These are phyloP conservation scores for Brachionus rubens DNA, from an alignment of 1,140 invertebrate species.

Conservation along the genomic window DNA sequence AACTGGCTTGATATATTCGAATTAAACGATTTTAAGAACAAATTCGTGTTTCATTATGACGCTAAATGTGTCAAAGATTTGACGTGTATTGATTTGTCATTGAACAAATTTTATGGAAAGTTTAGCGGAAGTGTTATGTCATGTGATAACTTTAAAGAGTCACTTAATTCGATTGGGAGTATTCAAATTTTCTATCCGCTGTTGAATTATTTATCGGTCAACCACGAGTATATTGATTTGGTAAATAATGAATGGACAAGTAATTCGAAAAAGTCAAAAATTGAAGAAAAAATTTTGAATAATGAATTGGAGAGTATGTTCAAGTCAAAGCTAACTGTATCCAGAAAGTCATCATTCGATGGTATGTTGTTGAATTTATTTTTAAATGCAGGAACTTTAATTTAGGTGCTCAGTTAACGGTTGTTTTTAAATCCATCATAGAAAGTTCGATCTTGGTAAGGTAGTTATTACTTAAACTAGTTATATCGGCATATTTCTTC, in stretches of 20 bases:
- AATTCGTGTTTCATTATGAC: slow-evolving; percentile 46
- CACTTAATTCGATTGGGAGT: slow-evolving; percentile 63
- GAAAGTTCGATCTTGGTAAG: too few relatives aligned
- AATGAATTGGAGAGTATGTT: background rate
- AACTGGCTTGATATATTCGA: slow-evolving; percentile 40
- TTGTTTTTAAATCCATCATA: too few relatives aligned
- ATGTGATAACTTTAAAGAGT: slow-evolving; percentile 36
- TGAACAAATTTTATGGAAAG: background rate
- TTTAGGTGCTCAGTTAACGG: too few relatives aligned
- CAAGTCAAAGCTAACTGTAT: background rate
- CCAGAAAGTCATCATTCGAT: background rate
- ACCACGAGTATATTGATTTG: slow-evolving; percentile 27
- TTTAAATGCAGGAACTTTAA: too few relatives aligned
- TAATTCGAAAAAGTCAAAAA: slow-evolving; percentile 62
- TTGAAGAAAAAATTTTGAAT: slow-evolving; percentile 11
- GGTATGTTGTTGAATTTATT: background rate
- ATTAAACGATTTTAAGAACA: slow-evolving; percentile 42
- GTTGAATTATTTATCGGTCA: slow-evolving; percentile 60
- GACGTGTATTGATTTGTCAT: slow-evolving; percentile 6
- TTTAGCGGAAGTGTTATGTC: background rate
- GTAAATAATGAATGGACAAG: slow-evolving; percentile 66
- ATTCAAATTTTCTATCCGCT: slow-evolving; percentile 66
- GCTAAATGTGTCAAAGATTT: slow-evolving; percentile 35
- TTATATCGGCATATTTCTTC: too few relatives aligned
- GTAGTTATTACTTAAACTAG: too few relatives aligned